Evolutionary conservation across 1,140 invertebrate species (phyloP).

Genomic region (Meloidogyne chitwoodi): DNA sequence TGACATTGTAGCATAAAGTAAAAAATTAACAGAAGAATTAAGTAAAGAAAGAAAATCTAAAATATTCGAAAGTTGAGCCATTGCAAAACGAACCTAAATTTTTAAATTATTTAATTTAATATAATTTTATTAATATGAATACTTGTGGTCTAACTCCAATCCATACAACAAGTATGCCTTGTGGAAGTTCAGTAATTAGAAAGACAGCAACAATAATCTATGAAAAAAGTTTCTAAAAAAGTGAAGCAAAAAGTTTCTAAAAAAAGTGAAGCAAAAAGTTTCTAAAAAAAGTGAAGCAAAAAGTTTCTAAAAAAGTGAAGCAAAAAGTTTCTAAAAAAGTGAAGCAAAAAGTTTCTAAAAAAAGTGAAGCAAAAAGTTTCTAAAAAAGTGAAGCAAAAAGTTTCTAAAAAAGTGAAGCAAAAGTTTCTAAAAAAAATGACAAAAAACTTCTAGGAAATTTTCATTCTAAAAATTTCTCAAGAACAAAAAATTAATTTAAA

Average conservation of each 20-base stretch:
- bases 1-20: slow-evolving; percentile 64
- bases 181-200: slow-evolving; percentile 55
- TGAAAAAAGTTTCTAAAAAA: neutral
- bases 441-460: too few relatives aligned
- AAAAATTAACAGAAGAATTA: slow-evolving; percentile 62
- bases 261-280: neutral
- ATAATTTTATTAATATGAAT: neutral
- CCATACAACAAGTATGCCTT: slow-evolving; percentile 43
- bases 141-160: slow-evolving; percentile 33
- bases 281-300: too few relatives aligned
- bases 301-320: too few relatives aligned
- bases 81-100: slow-evolving; percentile 33
- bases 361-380: neutral
- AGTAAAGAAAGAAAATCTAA: slow-evolving; percentile 61
- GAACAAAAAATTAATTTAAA: too few relatives aligned
- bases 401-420: neutral
- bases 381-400: too few relatives aligned
- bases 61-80: slow-evolving; percentile 61
- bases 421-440: too few relatives aligned
- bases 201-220: slow-evolving; percentile 56
- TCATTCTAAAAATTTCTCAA: too few relatives aligned
- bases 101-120: neutral
- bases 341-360: too few relatives aligned
- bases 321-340: too few relatives aligned
- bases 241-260: neutral